These are phyloP conservation scores for Marronus borbonicus DNA, from an alignment of 2,888 invertebrate genomes.

Conservation along the genomic window DNA sequence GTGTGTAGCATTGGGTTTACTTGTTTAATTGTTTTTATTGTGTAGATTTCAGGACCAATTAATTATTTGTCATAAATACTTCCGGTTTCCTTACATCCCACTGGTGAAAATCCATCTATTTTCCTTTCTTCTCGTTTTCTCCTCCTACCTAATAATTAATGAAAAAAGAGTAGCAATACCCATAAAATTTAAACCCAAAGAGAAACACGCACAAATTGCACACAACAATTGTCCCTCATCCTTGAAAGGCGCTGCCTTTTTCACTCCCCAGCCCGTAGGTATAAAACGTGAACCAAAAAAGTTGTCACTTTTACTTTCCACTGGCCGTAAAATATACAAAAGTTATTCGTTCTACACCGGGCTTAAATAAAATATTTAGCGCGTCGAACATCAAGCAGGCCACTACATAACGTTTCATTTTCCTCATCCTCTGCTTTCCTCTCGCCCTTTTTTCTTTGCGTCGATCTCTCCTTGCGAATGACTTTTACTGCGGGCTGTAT, in stretches of 20 bases:
- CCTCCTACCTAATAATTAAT: constrained; percentile 15
- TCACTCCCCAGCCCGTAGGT: not conserved
- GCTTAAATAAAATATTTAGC: constrained; percentile 48
- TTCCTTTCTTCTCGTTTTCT: not conserved
- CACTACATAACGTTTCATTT: constrained; percentile 47
- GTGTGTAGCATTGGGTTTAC: no score
- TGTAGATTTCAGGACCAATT: no score
- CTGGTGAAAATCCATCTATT: no score
- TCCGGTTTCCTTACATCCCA: not conserved
- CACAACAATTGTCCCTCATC: not conserved
- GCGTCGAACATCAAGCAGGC: constrained; percentile 47
- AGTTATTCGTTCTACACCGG: constrained; percentile 46
- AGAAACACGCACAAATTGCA: constrained; percentile 1
- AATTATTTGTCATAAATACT: no score
- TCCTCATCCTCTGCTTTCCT: constrained; percentile 3
- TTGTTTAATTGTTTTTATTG: no score
- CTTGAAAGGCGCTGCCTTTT: not conserved
- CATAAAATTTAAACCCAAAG: constrained; percentile 23
- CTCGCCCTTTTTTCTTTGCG: not conserved
- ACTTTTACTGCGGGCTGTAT: constrained; percentile 46
- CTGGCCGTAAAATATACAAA: constrained; percentile 51
- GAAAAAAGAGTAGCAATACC: constrained; percentile 22
- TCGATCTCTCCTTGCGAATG: constrained; percentile 29
- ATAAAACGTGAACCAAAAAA: constrained; percentile 46
- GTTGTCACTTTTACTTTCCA: constrained; percentile 52